phyloP scores from a whole-genome alignment of 92 coral and sea anemone species.

The Umimayanthus kanabou region DNA sequence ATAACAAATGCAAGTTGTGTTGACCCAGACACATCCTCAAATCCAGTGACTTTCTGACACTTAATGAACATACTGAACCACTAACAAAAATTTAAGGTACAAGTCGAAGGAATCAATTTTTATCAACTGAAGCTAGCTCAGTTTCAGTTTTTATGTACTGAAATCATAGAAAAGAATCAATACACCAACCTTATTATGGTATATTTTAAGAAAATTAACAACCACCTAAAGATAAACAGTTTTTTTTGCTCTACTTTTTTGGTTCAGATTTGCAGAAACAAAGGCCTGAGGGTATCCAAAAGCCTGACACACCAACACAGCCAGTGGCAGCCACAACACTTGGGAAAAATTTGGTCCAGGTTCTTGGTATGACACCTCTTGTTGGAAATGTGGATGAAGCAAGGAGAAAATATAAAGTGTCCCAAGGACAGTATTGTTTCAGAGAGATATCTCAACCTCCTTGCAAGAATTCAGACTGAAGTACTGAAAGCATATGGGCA shows the following conservation, averaged over 20 bases:
- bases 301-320: background rate
- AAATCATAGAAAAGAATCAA: background rate
- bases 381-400: background rate
- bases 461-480: conserved; percentile 19
- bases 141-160: too few relatives aligned
- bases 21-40: too few relatives aligned
- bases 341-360: background rate
- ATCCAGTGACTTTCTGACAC: too few relatives aligned
- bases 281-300: background rate
- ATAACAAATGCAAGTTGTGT: too few relatives aligned
- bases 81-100: too few relatives aligned
- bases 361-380: background rate
- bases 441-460: background rate
- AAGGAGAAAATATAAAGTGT: background rate
- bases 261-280: background rate
- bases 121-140: too few relatives aligned
- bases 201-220: background rate
- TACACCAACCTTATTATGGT: background rate
- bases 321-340: background rate
- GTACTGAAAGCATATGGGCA: background rate
- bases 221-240: too few relatives aligned
- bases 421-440: background rate
- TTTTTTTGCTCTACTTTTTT: background rate
- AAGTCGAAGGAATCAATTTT: too few relatives aligned
- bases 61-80: too few relatives aligned